Conservation (phyloP, 1,140 invertebrate genomes). For the Laupala kohalensis region DNA sequence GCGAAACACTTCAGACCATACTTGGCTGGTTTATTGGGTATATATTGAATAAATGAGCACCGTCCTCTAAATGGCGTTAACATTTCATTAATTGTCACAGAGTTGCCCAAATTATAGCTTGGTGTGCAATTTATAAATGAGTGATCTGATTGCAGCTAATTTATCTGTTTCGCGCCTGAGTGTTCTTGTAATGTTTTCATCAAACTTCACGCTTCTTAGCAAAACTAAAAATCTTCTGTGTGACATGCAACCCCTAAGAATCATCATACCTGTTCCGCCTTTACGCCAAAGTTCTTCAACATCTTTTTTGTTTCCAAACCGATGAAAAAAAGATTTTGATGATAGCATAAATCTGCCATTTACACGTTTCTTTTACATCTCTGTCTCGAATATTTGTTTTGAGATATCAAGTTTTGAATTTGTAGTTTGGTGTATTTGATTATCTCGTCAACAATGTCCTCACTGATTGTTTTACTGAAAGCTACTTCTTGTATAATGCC, state of each 20-base stretch:
- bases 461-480: no score
- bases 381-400: neutral
- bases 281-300: neutral
- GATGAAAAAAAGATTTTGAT: neutral
- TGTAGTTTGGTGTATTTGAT: no score
- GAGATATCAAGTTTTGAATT: no score
- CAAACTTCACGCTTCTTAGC: neutral
- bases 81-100: constrained; percentile 8
- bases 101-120: constrained; percentile 2
- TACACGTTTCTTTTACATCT: neutral
- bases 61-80: constrained; percentile 2
- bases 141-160: neutral
- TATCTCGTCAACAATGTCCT: no score
- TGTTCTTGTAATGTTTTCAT: neutral
- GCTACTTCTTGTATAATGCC: no score
- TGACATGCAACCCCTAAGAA: neutral
- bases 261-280: neutral
- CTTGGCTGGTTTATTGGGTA: constrained; percentile 7
- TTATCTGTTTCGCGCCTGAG: neutral
- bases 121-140: neutral
- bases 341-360: neutral
- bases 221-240: neutral
- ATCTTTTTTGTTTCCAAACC: neutral
- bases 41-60: constrained; percentile 4
- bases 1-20: constrained; percentile 6